Conservation (phyloP, 1,140 invertebrate species). For the Drosophila ananassae region DNA sequence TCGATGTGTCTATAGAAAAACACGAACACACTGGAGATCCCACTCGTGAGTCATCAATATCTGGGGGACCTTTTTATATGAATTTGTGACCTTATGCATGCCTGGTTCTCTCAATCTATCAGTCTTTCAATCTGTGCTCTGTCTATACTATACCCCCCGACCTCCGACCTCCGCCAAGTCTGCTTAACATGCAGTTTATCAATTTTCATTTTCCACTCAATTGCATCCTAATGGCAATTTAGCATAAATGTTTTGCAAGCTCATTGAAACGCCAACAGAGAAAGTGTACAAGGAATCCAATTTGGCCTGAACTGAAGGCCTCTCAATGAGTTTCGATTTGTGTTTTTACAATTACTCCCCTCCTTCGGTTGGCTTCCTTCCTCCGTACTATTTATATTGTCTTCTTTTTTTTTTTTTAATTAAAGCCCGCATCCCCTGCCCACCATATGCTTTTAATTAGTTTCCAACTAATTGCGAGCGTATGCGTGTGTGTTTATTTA, state of each 20-base stretch:
- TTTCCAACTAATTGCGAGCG: conserved; percentile 35
- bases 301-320: background rate
- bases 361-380: conserved; percentile 13
- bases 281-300: conserved; percentile 6
- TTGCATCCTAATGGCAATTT: conserved; percentile 38
- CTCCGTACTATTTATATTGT: background rate
- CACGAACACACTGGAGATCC: conserved; percentile 70
- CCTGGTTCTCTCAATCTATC: conserved; percentile 4
- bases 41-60: conserved; percentile 75
- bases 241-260: conserved; percentile 27
- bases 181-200: conserved; percentile 43
- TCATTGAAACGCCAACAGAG: conserved; percentile 26
- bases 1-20: conserved; percentile 76
- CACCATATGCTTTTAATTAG: conserved; percentile 45
- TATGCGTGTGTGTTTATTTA: conserved; percentile 14
- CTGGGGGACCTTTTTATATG: conserved; percentile 32
- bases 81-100: conserved; percentile 30
- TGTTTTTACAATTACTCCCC: conserved; percentile 3
- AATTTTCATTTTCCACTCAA: conserved; percentile 42
- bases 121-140: conserved; percentile 9
- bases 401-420: conserved; percentile 11
- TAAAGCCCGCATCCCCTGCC: conserved; percentile 37
- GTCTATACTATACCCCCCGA: background rate
- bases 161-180: background rate
- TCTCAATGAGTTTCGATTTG: conserved; percentile 29